Conservation (phyloP, 1,140 invertebrate species). For the Leptopilina clavipes region DNA sequence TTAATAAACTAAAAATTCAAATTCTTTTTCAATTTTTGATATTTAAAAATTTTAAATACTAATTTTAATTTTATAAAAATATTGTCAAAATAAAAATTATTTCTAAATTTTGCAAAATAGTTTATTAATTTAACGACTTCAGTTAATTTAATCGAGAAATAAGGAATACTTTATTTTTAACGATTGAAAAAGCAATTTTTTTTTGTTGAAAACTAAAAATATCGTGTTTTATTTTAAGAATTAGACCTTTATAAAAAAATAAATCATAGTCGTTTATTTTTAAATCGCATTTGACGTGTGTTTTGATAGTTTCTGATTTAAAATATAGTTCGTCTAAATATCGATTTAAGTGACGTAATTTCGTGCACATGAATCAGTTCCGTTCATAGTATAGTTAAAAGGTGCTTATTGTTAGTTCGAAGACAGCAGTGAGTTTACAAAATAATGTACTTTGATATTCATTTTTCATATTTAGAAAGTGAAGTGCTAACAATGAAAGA, state of each 20-base stretch:
- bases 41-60: too few species aligned
- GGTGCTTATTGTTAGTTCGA: background rate
- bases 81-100: too few species aligned
- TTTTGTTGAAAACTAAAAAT: too few species aligned
- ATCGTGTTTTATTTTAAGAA: background rate
- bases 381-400: background rate
- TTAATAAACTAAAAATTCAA: too few species aligned
- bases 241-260: background rate
- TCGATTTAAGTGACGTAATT: conserved; percentile 53
- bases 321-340: conserved; percentile 41
- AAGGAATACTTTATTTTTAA: too few species aligned
- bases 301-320: conserved; percentile 17
- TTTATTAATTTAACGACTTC: too few species aligned
- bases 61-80: too few species aligned
- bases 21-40: too few species aligned
- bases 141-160: too few species aligned
- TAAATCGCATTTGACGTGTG: conserved; percentile 3
- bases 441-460: background rate
- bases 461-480: background rate
- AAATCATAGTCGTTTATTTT: background rate
- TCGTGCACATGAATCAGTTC: conserved; percentile 3
- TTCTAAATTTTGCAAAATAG: too few species aligned
- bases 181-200: too few species aligned
- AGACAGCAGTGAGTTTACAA: conserved; percentile 10
- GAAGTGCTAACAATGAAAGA: conserved; percentile 29